Conservation (phyloP, 2,888 invertebrate genomes). For the Gerris lacustris region DNA sequence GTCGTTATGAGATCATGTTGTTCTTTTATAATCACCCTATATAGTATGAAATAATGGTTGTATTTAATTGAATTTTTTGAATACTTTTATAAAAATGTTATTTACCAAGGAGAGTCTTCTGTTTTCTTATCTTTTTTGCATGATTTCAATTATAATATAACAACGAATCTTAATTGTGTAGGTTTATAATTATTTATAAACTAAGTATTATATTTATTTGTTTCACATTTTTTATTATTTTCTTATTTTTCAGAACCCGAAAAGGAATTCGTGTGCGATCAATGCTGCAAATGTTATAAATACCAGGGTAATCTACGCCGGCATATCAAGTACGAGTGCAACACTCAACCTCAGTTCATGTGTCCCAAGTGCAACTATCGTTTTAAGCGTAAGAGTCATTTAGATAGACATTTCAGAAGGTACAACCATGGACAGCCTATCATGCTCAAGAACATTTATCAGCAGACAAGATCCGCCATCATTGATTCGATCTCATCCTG, state of each 20-base stretch:
- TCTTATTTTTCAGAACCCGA: neutral
- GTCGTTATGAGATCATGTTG: too few species aligned
- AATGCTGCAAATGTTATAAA: slow-evolving; percentile 9
- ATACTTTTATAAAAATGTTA: too few species aligned
- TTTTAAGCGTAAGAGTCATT: neutral
- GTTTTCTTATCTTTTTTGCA: too few species aligned
- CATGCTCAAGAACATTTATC: neutral
- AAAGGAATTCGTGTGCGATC: neutral
- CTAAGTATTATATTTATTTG: too few species aligned
- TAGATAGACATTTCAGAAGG: neutral
- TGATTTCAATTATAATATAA: too few species aligned
- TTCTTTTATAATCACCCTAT: too few species aligned
- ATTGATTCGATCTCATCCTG: neutral
- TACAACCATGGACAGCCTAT: neutral
- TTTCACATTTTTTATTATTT: too few species aligned
- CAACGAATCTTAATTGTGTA: too few species aligned
- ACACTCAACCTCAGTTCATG: neutral
- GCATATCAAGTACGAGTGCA: slow-evolving; percentile 2
- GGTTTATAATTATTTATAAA: too few species aligned
- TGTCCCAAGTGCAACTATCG: slow-evolving; percentile 1
- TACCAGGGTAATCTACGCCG: slow-evolving; percentile 5
- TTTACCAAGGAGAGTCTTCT: too few species aligned
- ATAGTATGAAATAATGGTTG: too few species aligned
- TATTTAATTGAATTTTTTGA: too few species aligned
- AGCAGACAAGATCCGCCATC: neutral